Base-by-base conservation (phyloP, 1,140 invertebrate species). In the Conopomorpha cramerella region DNA sequence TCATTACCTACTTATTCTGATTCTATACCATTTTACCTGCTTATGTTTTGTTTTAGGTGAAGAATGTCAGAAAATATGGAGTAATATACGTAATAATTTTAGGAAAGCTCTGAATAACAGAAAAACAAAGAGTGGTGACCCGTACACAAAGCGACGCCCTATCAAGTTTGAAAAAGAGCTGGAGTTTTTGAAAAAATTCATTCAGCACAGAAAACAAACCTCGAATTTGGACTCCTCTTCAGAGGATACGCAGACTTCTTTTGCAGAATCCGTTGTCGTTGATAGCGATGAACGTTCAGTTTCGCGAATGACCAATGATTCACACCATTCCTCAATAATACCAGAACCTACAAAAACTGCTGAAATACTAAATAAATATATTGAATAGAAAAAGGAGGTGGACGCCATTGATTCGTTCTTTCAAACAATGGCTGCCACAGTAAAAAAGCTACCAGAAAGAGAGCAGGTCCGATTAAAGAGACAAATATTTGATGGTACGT, bases 31-130 rank as follows among this genome's bases (percentile, higher is more conserved):
- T 23, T 23, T 23, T 23, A 23, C 19, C 19, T 23, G 19, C 19
- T 23, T 33, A 2, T 13, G 32, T 23, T 8, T 34, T 37, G 8
- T 37, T 30, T 30, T 19, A 37, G 35, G 2, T 18, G 16, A 2
- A 13, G 35, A 37, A n/a, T 37, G 35, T 30, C 27, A 37, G 16
- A 37, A 37, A 19, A 13, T 6, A 14, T 37, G 28, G 35, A 36
- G 10, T 2, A 27, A 27, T 4, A 4, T 36, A 8, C 23, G 34
- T 28, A 14, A 36, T 16, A 28, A 17, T 28, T 36, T 13, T 16
- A 27, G 26, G 15, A 27, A 29, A 28, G 12, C 34, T 16, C 15
- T 36, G n/a, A 36, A 28, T 13, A 23, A 23, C 19, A 23, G 19
- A 23, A 23, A 23, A 23, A 23, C 19, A 23, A 23, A 23, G 19